Evolutionary conservation across 2,888 invertebrate species (phyloP).

Genomic region (Mythimna pallens): DNA sequence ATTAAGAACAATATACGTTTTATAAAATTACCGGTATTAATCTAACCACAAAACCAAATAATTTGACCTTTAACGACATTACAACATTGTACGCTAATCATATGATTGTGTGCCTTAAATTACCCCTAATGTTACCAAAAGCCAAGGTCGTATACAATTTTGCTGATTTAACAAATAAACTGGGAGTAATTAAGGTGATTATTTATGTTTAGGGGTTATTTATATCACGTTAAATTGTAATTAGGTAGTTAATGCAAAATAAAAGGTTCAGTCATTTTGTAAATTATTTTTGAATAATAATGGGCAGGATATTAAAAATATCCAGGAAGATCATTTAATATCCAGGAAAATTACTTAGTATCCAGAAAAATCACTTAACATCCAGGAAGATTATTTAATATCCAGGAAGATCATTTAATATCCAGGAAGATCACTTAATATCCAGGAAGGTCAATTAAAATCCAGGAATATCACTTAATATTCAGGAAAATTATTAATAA

Average conservation of each 20-base stretch:
- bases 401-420: too few relatives aligned
- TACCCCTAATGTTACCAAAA: constrained; percentile 36
- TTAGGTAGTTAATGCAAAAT: constrained; percentile 17
- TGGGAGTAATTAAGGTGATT: constrained; percentile 18
- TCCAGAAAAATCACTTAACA: too few relatives aligned
- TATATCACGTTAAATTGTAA: constrained; percentile 46
- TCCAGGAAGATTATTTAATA: too few relatives aligned
- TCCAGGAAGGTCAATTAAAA: too few relatives aligned
- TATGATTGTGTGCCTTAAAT: constrained; percentile 47
- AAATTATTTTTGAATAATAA: background rate
- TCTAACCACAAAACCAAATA: constrained; percentile 4
- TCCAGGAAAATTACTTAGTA: too few relatives aligned
- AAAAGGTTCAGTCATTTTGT: constrained; percentile 4
- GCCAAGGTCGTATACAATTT: constrained; percentile 25
- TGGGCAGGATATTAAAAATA: too few relatives aligned
- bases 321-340: too few relatives aligned
- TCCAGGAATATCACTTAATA: too few relatives aligned
- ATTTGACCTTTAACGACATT: constrained; percentile 47
- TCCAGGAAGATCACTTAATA: too few relatives aligned
- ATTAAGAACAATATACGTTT: constrained; percentile 1
- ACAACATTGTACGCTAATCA: constrained; percentile 27
- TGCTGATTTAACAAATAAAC: constrained; percentile 31
- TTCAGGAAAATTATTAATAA: too few relatives aligned
- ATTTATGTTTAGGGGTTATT: constrained; percentile 28
- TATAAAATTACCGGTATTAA: constrained; percentile 5